Conservation (phyloP, 2,113 vertebrate species). For the Bubo bubo region DNA sequence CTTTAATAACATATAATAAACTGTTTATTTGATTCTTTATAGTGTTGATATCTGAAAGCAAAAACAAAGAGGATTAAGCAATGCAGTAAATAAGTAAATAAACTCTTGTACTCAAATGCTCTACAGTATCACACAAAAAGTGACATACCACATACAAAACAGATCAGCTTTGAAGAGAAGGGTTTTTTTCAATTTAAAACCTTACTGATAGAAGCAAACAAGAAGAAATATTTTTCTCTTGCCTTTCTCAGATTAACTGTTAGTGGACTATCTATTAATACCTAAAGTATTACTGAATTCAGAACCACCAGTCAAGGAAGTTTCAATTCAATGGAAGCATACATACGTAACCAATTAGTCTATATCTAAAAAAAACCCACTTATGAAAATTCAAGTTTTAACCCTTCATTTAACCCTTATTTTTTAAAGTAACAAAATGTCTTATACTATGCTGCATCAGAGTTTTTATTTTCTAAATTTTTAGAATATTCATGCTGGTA, state of each 20-base stretch:
- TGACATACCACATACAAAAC: not conserved
- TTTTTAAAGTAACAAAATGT: not conserved
- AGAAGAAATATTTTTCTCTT: not conserved
- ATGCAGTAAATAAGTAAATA: not conserved
- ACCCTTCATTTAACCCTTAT: not conserved
- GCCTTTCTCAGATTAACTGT: not conserved
- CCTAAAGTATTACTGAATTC: not conserved
- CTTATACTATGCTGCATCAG: not conserved
- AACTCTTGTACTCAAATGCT: not conserved
- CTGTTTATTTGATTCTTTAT: conserved; percentile 99
- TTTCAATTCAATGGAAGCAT: not conserved
- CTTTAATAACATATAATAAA: conserved; percentile 98
- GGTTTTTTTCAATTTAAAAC: not conserved
- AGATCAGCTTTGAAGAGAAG: not conserved
- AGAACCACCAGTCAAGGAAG: not conserved
- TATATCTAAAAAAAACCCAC: not conserved
- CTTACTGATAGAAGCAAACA: not conserved
- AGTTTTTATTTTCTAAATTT: not conserved
- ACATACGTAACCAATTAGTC: not conserved
- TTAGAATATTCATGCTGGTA: not conserved
- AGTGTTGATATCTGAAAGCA: conserved; percentile 91
- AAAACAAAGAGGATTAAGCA: conserved; percentile 48
- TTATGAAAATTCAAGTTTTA: not conserved
- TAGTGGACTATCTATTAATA: not conserved
- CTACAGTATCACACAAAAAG: not conserved